Percentiles rank a stretch among this genome's conserved stretches.
Evolutionary conservation across 2,797 vertebrate species (phyloP).

Genomic region (Bovichtus variegatus): DNA sequence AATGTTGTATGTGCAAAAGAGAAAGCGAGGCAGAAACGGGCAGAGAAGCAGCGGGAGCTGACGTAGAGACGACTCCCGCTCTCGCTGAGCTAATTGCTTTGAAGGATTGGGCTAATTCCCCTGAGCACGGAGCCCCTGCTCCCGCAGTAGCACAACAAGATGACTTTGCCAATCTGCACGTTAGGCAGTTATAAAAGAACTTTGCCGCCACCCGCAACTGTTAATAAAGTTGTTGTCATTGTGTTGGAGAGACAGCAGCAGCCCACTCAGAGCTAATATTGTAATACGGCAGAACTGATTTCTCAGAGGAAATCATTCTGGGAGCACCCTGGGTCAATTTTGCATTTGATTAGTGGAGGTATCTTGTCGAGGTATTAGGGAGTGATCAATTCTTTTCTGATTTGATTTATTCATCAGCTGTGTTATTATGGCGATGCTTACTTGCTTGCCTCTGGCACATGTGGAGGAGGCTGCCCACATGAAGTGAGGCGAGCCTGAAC

Average conservation of each 20-base stretch:
- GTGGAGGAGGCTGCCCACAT: constrained; percentile 17
- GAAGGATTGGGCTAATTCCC: constrained; percentile 68
- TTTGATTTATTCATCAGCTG: constrained; percentile 59
- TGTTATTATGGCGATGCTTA: neutral
- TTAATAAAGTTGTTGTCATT: constrained; percentile 34
- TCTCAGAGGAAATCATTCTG: constrained; percentile 62
- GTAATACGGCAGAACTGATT: constrained; percentile 43
- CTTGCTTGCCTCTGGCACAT: constrained; percentile 3
- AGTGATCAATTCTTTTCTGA: constrained; percentile 38
- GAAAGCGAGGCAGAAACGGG: constrained; percentile 5
- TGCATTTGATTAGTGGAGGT: constrained; percentile 51
- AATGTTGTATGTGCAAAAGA: neutral
- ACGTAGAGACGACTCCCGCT: constrained; percentile 31
- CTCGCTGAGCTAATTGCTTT: constrained; percentile 64
- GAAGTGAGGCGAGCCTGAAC: constrained; percentile 9
- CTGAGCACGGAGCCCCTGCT: constrained; percentile 40
- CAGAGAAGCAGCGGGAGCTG: constrained; percentile 26
- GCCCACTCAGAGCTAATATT: constrained; percentile 51
- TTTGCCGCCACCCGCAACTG: constrained; percentile 39
- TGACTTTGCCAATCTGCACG: constrained; percentile 57
- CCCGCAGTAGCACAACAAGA: constrained; percentile 57
- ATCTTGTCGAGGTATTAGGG: constrained; percentile 29
- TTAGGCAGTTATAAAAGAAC: constrained; percentile 56
- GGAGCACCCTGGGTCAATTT: constrained; percentile 39
- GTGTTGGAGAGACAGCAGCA: constrained; percentile 26